Base-by-base conservation (phyloP, 2,797 vertebrate species). In the Megalops cyprinoides region DNA sequence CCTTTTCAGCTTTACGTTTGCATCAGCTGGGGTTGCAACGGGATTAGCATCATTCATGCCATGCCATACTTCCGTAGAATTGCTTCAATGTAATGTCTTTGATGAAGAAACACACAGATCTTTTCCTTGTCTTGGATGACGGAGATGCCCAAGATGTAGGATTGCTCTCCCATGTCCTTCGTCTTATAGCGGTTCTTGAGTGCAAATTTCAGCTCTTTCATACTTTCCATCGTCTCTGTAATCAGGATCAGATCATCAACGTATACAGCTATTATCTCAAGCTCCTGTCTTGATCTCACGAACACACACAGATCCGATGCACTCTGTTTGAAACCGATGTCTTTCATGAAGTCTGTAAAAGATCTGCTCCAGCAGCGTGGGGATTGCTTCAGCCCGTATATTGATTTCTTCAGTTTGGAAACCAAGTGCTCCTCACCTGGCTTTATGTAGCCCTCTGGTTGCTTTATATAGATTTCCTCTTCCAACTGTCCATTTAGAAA, bases 391-490 rank as follows among this genome's bases (percentile, higher is more conserved):
- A 85, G 82, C 9, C 85, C 53, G 28, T 87, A 87, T 15, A 85
- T 82, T 44, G 85, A 82, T 60, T 80, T 86, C 18, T 84, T 87
- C 44, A 85, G 53, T 65, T 87, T 86, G 58, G 85, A 86, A 6
- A 86, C 80, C 3, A 86, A 31, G 1, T 82, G 75, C 67, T 87
- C 82, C 34, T 85, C 62, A 0, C 76, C 77, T 84, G 81, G 76
- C 84, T 74, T 87, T 73, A 88, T 74, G 58, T 84, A 87, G 0
- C 82, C 81, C 73, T 86, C 84, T 86, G 78, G 83, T 81, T 88
- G 85, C 62, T 87, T 82, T 85, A 88, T 87, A 71, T 84, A 90
- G 28, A 87, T 85, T 81, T 87, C 82, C 0, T 89, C 78, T 0
- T 86, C 79, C 79, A 86, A 48, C 2, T 87, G 81, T 85, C 83